A percentile compares a stretch with the other conserved stretches of the same genome.
Evolutionary conservation across 2,888 invertebrate genomes (phyloP).

Genomic region (Pyralis farinalis): DNA sequence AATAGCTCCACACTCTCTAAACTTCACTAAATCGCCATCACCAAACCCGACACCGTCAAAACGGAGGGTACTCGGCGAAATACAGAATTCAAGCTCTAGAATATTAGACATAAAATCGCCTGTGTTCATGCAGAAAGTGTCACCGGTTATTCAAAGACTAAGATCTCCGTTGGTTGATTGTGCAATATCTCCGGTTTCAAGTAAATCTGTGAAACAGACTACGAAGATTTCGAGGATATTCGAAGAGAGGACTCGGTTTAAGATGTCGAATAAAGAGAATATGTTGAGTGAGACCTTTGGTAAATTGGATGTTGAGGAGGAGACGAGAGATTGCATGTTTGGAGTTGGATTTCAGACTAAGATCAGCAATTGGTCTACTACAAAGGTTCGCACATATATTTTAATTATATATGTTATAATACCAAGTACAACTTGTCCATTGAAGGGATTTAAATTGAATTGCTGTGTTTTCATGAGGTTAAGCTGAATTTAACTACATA

Average conservation of each 20-base stretch:
- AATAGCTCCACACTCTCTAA: slow-evolving; percentile 62
- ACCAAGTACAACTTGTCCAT: too few relatives aligned
- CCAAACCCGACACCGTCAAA: slow-evolving; percentile 46
- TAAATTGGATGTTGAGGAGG: slow-evolving; percentile 61
- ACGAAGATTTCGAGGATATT: slow-evolving; percentile 53
- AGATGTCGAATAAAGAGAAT: slow-evolving; percentile 64
- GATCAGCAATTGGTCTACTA: slow-evolving; percentile 41
- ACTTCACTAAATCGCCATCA: slow-evolving; percentile 51
- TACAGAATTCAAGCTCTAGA: not conserved
- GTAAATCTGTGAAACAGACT: slow-evolving; percentile 28
- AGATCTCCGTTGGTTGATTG: slow-evolving; percentile 35
- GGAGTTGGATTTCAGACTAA: slow-evolving; percentile 35
- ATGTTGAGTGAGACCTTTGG: slow-evolving; percentile 42
- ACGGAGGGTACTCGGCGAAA: slow-evolving; percentile 55
- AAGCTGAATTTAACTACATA: too few relatives aligned
- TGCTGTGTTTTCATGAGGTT: too few relatives aligned
- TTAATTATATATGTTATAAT: slow-evolving; percentile 13
- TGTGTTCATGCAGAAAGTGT: slow-evolving; percentile 26
- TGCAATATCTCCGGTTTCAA: slow-evolving; percentile 32
- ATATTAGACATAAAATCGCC: not conserved
- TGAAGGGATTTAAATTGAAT: too few relatives aligned
- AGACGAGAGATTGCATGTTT: slow-evolving; percentile 59
- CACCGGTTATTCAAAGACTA: slow-evolving; percentile 43
- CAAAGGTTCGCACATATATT: too few relatives aligned
- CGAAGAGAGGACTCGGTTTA: slow-evolving; percentile 56